Percentiles rank a stretch among this genome's conserved stretches.
These are phyloP conservation scores for Maniola jurtina DNA, from an alignment of 1,140 invertebrate genomes.

Conservation along the genomic window DNA sequence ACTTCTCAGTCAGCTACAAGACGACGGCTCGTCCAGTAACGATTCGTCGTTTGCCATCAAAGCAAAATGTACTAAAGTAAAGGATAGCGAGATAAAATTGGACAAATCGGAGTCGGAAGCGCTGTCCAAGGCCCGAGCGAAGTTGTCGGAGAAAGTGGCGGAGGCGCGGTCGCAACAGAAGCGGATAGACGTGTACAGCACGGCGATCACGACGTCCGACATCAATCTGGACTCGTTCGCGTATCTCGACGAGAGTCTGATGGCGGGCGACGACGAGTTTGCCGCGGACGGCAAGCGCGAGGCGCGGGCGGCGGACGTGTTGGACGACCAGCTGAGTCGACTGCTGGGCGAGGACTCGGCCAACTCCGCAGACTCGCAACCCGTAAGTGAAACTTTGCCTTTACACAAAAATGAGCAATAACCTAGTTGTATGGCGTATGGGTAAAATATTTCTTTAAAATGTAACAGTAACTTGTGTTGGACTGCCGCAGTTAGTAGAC, in stretches of 20 bases:
- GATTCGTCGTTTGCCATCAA: conserved; percentile 74
- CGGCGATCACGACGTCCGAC: conserved; percentile 70
- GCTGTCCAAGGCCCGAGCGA: conserved; percentile 67
- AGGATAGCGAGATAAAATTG: conserved; percentile 46
- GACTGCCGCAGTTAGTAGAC: too few species aligned
- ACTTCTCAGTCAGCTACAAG: conserved; percentile 73
- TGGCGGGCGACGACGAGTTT: conserved; percentile 72
- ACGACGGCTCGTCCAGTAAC: conserved; percentile 76
- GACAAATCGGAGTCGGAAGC: conserved; percentile 64
- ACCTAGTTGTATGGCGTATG: conserved; percentile 29
- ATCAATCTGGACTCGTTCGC: conserved; percentile 78
- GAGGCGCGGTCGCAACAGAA: conserved; percentile 65
- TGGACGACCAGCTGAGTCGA: conserved; percentile 58
- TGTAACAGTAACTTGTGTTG: conserved; percentile 28
- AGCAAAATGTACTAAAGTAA: conserved; percentile 48
- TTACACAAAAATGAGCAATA: conserved; percentile 64
- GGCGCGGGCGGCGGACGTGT: conserved; percentile 33
- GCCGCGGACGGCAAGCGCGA: conserved; percentile 45
- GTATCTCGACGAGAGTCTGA: conserved; percentile 72
- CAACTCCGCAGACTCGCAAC: conserved; percentile 60
- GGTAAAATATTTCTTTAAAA: conserved; percentile 45
- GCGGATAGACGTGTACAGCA: conserved; percentile 75
- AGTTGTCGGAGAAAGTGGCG: conserved; percentile 67
- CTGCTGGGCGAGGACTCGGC: conserved; percentile 57
- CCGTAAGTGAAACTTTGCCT: conserved; percentile 67